Percentiles rank a stretch among this genome's conserved stretches.
Evolutionary conservation across 2,797 vertebrate species (phyloP).

Genomic region (Rhabdomys pumilio): DNA sequence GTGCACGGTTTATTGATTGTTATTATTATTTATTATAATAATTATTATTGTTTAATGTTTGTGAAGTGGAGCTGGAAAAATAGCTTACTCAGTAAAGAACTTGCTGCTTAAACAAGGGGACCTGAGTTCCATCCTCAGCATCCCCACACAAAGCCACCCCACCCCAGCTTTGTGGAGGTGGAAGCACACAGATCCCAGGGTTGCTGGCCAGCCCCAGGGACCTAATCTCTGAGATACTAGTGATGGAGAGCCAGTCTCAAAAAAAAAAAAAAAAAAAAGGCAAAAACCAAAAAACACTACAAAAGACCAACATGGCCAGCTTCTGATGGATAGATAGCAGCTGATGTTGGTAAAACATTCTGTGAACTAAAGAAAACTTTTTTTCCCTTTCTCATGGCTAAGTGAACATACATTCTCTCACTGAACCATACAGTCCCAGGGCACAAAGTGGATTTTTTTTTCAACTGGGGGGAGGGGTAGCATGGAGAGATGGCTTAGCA

Average conservation of each 20-base stretch:
- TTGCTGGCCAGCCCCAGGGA: neutral
- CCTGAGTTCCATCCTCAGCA: too few species aligned
- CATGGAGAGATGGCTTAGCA: neutral
- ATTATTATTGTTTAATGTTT: conserved; percentile 64
- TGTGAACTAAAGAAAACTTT: conserved; percentile 53
- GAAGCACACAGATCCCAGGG: neutral
- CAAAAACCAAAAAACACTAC: neutral
- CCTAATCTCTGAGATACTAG: neutral
- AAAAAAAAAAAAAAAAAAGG: too few species aligned
- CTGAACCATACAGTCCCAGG: neutral
- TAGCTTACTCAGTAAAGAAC: neutral
- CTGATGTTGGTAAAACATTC: conserved; percentile 11
- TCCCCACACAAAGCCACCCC: neutral
- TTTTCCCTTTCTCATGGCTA: neutral
- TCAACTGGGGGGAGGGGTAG: neutral
- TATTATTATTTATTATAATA: conserved; percentile 66
- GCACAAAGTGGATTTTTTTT: conserved; percentile 37
- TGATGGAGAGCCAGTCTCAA: too few species aligned
- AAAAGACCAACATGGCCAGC: neutral
- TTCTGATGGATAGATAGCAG: neutral
- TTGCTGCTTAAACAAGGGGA: neutral
- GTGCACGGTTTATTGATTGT: conserved; percentile 73
- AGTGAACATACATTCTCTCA: neutral
- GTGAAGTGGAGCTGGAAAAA: neutral
- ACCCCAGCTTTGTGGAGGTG: neutral